Percentiles rank a stretch among this genome's conserved stretches.
Evolutionary conservation across 1,140 invertebrate species (phyloP).

Genomic region (Sipha flava): DNA sequence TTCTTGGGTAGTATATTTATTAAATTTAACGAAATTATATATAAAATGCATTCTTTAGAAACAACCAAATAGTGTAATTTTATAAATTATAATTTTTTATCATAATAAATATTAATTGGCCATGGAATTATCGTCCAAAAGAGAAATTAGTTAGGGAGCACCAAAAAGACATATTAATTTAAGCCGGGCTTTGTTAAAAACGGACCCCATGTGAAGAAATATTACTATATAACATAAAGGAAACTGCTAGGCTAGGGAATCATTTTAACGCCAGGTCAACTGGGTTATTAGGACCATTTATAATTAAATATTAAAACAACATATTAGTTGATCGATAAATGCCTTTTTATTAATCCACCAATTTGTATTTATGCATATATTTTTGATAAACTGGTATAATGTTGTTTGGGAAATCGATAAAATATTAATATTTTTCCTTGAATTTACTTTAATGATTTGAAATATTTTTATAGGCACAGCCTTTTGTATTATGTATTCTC

Average conservation of each 20-base stretch:
- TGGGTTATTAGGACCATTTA: neutral
- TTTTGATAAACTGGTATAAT: neutral
- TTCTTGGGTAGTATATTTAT: too few species aligned
- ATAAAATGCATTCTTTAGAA: too few species aligned
- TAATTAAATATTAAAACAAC: slow-evolving; percentile 3
- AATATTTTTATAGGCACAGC: too few species aligned
- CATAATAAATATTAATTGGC: neutral
- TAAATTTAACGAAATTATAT: too few species aligned
- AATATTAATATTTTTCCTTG: too few species aligned
- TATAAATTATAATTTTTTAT: neutral
- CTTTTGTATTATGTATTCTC: too few species aligned
- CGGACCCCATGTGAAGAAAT: neutral
- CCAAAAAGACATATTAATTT: neutral
- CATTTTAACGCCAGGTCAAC: neutral
- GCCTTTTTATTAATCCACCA: neutral
- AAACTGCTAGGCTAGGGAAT: neutral
- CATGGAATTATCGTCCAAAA: neutral
- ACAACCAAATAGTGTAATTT: too few species aligned
- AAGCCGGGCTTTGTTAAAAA: neutral
- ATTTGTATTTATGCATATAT: neutral
- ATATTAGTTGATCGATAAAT: neutral
- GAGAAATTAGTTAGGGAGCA: neutral
- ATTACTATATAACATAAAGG: neutral
- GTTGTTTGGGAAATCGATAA: too few species aligned
- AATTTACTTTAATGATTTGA: too few species aligned